Base-by-base conservation (phyloP, 2,113 vertebrate species). In the Chiloscyllium plagiosum region DNA sequence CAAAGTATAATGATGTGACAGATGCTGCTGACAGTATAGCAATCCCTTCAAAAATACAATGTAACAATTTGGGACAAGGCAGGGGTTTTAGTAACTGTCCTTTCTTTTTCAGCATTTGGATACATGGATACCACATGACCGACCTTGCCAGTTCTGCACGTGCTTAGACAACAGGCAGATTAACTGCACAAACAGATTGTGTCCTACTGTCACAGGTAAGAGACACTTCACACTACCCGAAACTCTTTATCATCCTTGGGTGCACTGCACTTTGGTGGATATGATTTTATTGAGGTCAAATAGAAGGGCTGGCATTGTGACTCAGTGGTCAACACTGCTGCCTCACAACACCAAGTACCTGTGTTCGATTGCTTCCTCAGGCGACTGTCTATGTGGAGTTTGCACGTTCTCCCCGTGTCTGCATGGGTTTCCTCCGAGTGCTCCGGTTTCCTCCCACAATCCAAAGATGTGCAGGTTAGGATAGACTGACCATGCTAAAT, bases 101-200 rank as follows among this genome's bases (percentile, higher is more conserved):
- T 95, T 96, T 70, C 52, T 95, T 12, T 96, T 95, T 96, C 97
- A 99, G 99, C 97, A 97, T 96, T 97, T 99, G 97, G 98, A 99
- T 96, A 98, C 98, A 0, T 99, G 99, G 99, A 97, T 99, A 94
- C 98, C 98, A 0, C 94, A 97, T 17, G 97, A 97, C 0, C 98
- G 98, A 94, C 98, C 98, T 29, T 99, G 99, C 96, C 97, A 98
- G 96, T 98, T 99, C 96, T 99, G 99, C 96, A 97, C 96, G 0
- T 99, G 99, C 96, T 97, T 99, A 1, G 98, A 98, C 2, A 98
- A 98, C 42, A 98, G 97, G 96, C 97, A 68, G 95, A 97, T 99
- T 95, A 99, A 98, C 97, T 99, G 99, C 96, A 98, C 98, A 0
- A 70, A 96, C 0, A 97, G 97, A 47, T 98, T 98, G 56, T 99